Conservation (phyloP, 2,797 vertebrate species). For the Squalus acanthias region DNA sequence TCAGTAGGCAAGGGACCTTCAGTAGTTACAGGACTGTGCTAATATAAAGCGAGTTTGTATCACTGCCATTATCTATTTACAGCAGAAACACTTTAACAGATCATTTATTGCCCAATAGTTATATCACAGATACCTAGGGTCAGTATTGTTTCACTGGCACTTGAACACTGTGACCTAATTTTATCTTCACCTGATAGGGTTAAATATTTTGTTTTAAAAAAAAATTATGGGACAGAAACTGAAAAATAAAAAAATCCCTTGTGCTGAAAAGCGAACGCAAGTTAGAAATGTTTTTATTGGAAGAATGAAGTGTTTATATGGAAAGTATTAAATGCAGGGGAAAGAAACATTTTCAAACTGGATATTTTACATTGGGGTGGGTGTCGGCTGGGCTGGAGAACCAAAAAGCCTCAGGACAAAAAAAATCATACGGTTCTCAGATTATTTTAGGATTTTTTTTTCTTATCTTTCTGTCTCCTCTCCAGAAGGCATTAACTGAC, state of each 20-base stretch:
- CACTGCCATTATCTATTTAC: neutral
- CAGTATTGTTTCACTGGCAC: neutral
- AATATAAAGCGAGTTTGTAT: neutral
- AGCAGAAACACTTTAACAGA: neutral
- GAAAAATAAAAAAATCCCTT: conserved; percentile 15
- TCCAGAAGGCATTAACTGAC: neutral
- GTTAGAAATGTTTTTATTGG: conserved; percentile 27
- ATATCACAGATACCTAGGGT: neutral
- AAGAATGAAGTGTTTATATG: conserved; percentile 33
- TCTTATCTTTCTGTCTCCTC: neutral
- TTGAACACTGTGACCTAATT: neutral
- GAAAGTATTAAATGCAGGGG: conserved; percentile 19
- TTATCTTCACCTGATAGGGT: neutral
- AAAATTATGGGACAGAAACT: neutral
- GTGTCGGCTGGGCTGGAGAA: neutral
- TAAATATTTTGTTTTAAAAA: neutral
- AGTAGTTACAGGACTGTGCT: neutral
- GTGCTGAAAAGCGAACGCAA: conserved; percentile 27
- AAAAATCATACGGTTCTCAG: neutral
- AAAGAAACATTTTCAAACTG: conserved; percentile 32
- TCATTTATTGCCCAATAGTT: neutral
- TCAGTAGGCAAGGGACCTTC: neutral
- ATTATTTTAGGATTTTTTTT: neutral
- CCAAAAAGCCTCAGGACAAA: neutral
- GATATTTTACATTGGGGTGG: neutral